Conservation (phyloP, 1,140 invertebrate genomes). For the Dolichoris vasculosae region DNA sequence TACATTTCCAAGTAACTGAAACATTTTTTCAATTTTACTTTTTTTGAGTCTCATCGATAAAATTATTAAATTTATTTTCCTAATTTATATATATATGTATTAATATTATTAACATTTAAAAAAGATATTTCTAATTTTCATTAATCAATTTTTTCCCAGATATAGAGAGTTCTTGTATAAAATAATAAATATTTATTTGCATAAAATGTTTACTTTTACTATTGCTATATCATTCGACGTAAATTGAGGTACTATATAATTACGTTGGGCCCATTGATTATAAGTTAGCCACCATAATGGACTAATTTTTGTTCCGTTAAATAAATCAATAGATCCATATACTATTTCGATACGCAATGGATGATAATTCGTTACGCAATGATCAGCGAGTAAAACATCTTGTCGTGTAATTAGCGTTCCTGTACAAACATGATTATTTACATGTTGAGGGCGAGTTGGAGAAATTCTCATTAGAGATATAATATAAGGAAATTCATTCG, state of each 20-base stretch:
- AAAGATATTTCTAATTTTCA: no score
- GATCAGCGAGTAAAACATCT: not conserved
- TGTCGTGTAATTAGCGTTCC: not conserved
- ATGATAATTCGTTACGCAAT: not conserved
- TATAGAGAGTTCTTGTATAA: no score
- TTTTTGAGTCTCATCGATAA: no score
- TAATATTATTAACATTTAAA: no score
- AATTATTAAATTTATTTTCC: no score
- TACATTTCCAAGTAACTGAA: not conserved
- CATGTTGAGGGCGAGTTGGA: fast-evolving
- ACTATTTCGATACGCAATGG: not conserved
- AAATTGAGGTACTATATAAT: not conserved
- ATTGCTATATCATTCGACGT: not conserved
- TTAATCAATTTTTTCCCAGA: no score
- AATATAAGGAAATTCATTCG: not conserved
- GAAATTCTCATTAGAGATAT: not conserved
- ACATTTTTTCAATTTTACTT: not conserved
- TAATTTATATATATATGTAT: no score
- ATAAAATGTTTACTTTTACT: not conserved
- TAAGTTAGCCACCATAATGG: not conserved
- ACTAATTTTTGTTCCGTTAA: not conserved
- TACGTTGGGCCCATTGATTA: not conserved
- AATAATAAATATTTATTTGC: no score
- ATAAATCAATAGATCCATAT: not conserved
- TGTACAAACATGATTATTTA: not conserved